Evolutionary conservation across 1,140 invertebrate genomes (phyloP).

Genomic region (Liolophura sinensis): DNA sequence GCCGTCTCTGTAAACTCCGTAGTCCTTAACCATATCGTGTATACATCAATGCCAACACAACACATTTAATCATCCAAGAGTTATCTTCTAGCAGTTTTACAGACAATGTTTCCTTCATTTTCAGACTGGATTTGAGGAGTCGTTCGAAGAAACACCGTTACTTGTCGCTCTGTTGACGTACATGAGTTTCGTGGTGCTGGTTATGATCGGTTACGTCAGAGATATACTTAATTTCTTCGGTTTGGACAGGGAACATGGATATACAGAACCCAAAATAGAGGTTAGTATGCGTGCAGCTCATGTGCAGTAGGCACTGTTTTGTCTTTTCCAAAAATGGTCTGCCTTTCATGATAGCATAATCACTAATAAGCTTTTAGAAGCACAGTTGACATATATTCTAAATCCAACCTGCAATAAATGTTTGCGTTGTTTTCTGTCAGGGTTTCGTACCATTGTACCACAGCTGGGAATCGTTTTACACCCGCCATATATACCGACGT

Average conservation of each 20-base stretch:
- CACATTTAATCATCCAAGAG: no score
- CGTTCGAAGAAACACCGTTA: conserved; percentile 80
- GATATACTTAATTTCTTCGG: conserved; percentile 51
- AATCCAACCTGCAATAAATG: neutral
- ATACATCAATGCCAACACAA: no score
- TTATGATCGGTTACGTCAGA: conserved; percentile 57
- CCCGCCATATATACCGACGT: conserved; percentile 85
- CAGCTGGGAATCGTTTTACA: conserved; percentile 90
- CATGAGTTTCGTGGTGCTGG: conserved; percentile 80
- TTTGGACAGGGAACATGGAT: conserved; percentile 38
- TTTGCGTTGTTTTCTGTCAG: conserved; percentile 49
- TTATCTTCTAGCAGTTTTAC: no score
- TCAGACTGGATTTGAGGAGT: conserved; percentile 26
- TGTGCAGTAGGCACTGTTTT: no score
- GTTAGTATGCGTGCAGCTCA: neutral
- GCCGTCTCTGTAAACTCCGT: no score
- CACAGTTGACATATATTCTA: no score
- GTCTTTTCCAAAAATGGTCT: no score
- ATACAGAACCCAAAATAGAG: conserved; percentile 27
- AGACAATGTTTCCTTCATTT: no score
- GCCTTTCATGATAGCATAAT: no score
- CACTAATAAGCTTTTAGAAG: no score
- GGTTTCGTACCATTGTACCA: conserved; percentile 88
- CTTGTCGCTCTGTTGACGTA: conserved; percentile 82
- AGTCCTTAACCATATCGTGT: no score